Evolutionary conservation across 2,888 invertebrate genomes (phyloP), one percentile per base, ranked within the genome.

Genomic region (Patella caerulea): DNA sequence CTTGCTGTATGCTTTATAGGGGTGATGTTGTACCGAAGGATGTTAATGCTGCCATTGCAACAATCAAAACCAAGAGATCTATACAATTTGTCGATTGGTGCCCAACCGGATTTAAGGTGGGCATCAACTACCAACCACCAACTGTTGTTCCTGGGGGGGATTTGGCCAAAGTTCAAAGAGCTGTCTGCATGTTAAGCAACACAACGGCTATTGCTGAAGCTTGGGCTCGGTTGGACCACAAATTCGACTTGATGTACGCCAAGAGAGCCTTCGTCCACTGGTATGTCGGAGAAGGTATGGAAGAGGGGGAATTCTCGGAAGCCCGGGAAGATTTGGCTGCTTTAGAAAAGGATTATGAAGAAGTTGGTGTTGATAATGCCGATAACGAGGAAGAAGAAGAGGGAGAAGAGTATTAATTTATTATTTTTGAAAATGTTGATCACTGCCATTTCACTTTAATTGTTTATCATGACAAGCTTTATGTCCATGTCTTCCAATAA

Each of bases 81-180:
- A 65, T 65, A 12, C 65, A 65, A 65, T 65, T 65, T 24, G 65
- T 65, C 65, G 65, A 65, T 24, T 65, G 65, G 65, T 65, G 65
- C 5, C 65, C 65, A 12, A 65, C 65, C 11, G 65, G 65, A 19
- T 65, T 65, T 65, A 65, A 65, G 15, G 65, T 65, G 3, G 65
- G 65, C 19, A 65, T 65, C 11, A 65, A 65, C 65, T 65, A 65
- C 65, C 65, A 65, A 65, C 65, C 65, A 19, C 65, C 65, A 65
- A 65, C 65, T 65, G 65, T 65, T 65, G 65, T 65, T 24, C 65
- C 65, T 24, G 65, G 65, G 15, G 65, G 65, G 1, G 65, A 65
- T 65, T 65, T 65, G 24, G 65, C 65, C 19, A 65, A 65, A 65
- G 65, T 65, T 24, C 65, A 65, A 14, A 65, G 65, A 19, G 65